Percentiles rank a stretch among this genome's conserved stretches.
Conservation (phyloP, 2,797 vertebrate genomes). For the Chloroceryle amazona region DNA sequence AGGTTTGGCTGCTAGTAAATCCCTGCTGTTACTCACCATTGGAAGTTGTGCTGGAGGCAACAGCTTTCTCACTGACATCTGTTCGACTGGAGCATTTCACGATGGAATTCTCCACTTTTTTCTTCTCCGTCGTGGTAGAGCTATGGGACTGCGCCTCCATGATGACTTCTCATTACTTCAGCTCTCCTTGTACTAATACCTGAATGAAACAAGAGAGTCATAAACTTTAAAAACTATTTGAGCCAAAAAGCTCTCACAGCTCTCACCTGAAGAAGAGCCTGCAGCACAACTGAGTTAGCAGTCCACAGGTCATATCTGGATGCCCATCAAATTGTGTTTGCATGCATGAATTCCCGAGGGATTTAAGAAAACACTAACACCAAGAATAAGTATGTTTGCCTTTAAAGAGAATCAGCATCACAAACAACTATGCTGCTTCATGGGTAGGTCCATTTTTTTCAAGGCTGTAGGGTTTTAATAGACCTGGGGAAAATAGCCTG, state of each 20-base stretch:
- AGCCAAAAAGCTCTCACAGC: neutral
- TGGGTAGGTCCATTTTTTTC: neutral
- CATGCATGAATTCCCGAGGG: constrained; percentile 18
- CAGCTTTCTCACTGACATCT: constrained; percentile 98
- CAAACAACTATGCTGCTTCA: neutral
- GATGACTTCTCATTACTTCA: constrained; percentile 95
- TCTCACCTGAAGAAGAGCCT: constrained; percentile 34
- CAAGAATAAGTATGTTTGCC: neutral
- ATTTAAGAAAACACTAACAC: constrained; percentile 23
- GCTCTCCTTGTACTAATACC: constrained; percentile 87
- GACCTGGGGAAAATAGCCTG: neutral
- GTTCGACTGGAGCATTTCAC: constrained; percentile 90
- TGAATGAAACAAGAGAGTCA: constrained; percentile 74
- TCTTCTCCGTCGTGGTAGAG: constrained; percentile 93
- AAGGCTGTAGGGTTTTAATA: neutral
- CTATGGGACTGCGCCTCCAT: constrained; percentile 98
- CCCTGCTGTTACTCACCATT: constrained; percentile 88
- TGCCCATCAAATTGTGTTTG: constrained; percentile 1
- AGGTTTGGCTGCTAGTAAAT: constrained; percentile 71
- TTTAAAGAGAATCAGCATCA: neutral
- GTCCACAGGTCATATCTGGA: constrained; percentile 16
- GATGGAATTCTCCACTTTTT: constrained; percentile 95
- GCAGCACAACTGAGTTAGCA: constrained; percentile 1
- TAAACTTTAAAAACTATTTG: constrained; percentile 40
- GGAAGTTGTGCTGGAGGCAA: constrained; percentile 98